Conservation (phyloP, 2,797 vertebrate species). For the Sorex maritimensis region DNA sequence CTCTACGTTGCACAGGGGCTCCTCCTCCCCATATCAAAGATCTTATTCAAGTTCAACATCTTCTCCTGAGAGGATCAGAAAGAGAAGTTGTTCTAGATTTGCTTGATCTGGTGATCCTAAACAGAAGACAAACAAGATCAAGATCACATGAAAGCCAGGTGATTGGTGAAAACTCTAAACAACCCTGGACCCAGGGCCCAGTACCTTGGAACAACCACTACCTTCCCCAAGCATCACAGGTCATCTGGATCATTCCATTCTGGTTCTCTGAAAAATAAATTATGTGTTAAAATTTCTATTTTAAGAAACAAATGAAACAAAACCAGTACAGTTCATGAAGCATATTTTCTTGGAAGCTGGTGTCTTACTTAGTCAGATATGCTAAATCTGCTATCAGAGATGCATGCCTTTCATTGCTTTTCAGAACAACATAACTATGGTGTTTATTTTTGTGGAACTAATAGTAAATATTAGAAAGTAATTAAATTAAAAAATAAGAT, state of each 20-base stretch:
- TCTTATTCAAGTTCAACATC: conserved; percentile 96
- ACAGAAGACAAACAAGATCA: conserved; percentile 99
- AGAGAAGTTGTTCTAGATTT: conserved; percentile 98
- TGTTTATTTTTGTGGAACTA: conserved; percentile 87
- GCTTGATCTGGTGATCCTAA: conserved; percentile 97
- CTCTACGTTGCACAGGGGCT: conserved; percentile 99
- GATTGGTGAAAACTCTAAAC: conserved; percentile 84
- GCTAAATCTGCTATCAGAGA: conserved; percentile 92
- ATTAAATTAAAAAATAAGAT: too few relatives aligned
- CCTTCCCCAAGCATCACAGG: conserved; percentile 92
- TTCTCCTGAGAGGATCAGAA: conserved; percentile 96
- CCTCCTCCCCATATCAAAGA: conserved; percentile 97
- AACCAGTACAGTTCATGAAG: conserved; percentile 95
- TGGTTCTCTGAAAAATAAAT: conserved; percentile 99
- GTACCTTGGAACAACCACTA: conserved; percentile 83
- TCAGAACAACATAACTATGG: conserved; percentile 90
- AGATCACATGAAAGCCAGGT: conserved; percentile 97
- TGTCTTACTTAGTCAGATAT: conserved; percentile 91
- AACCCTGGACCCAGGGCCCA: conserved; percentile 84
- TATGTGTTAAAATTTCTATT: conserved; percentile 90
- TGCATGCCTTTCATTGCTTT: conserved; percentile 91
- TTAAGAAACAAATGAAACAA: conserved; percentile 75
- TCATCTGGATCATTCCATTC: conserved; percentile 98
- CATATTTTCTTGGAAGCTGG: conserved; percentile 88
- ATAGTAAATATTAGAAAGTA: conserved; percentile 71